Percentiles rank a stretch among this genome's conserved stretches.
Evolutionary conservation across 2,113 vertebrate species (phyloP).

Genomic region (rat (Rattus norvegicus)): DNA sequence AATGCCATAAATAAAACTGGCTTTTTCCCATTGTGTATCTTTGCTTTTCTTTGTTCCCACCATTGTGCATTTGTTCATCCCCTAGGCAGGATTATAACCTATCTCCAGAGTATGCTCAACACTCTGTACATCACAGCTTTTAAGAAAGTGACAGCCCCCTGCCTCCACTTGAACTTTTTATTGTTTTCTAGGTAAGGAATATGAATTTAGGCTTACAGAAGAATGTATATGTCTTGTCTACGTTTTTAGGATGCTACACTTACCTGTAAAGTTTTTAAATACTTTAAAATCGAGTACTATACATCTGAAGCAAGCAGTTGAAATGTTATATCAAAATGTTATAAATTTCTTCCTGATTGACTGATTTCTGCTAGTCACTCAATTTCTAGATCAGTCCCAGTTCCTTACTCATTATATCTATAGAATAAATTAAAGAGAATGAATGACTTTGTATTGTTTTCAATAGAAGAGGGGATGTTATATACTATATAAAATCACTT

Average conservation of each 20-base stretch:
- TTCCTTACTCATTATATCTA: background rate
- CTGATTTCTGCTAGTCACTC: background rate
- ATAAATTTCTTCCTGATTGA: background rate
- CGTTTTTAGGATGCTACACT: background rate
- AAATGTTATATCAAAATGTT: rapidly evolving
- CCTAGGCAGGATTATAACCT: background rate
- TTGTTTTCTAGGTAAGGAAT: background rate
- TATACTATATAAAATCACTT: background rate
- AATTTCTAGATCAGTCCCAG: background rate
- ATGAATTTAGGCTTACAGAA: background rate
- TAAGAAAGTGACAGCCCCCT: background rate
- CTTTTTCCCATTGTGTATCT: background rate
- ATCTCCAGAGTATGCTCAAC: background rate
- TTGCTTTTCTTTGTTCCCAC: background rate
- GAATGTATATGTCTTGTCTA: background rate
- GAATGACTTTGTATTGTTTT: background rate
- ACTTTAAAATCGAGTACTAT: background rate
- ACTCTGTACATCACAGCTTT: background rate
- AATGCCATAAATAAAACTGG: background rate
- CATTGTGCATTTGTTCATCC: background rate
- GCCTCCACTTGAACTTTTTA: background rate
- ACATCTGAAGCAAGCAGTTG: background rate
- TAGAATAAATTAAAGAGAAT: background rate
- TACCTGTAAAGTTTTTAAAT: background rate
- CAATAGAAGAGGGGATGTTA: background rate